Evolutionary conservation across 2,888 invertebrate genomes (phyloP), one percentile per base, ranked within the genome.

Genomic region (Sialis lutaria): DNA sequence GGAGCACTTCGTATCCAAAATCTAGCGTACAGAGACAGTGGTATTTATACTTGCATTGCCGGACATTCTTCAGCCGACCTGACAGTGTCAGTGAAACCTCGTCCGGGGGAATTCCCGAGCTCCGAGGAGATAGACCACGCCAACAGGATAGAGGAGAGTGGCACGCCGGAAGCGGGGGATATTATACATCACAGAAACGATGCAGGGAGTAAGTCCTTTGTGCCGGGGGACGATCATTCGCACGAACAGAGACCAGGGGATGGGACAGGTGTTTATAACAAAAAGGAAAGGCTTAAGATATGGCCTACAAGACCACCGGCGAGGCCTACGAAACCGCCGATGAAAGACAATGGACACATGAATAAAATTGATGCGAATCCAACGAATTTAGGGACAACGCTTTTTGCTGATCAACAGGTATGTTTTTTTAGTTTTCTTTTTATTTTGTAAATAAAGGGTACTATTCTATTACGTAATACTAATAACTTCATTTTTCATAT

Each of bases 1-100:
- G 93, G 92, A 9, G 89, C 90, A 31, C 71, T 95, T 10, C 78
- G 89, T 50, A 87, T 95, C 50, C 76, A 83, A 49, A 82, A 84
- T 42, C 77, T 92, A 6, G 77, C 80, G 0, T 77, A 84, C 54
- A 74, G 81, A 3, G 92, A 92, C 64, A 80, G 82, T 47, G 92
- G 91, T 2, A 69, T 82, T 5, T 93, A 91, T 61, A 84, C 87
- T 0, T 93, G 93, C 59, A 76, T 84, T 44, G 88, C 89, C 7
- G 89, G 88, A 1, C 72, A 80, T 43, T 84, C 86, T 44, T 76
- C 79, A 47, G 90, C 90, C 1, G 85, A 85, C 59, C 76, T 90
- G 47, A 79, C 79, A 1, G 69, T 92, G 39, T 75, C 81, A 32
- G 87, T 92, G 5, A 84, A 87, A 60, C 79, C 82, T 0, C 74